phyloP scores from a whole-genome alignment of 2,888 invertebrate species.

The Zygothrica quintamaculata region DNA sequence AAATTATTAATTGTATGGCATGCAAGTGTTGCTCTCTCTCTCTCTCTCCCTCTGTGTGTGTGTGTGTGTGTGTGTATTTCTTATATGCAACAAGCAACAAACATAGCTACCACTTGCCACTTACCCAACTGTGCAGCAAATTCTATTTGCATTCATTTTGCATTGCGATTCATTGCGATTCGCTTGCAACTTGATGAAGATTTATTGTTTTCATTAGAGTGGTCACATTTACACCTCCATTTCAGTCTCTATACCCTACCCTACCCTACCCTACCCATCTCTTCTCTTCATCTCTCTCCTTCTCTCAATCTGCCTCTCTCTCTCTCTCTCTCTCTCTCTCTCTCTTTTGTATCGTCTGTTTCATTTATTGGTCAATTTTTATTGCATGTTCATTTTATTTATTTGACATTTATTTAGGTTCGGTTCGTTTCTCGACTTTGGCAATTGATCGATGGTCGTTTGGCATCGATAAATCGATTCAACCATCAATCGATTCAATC shows the following conservation, averaged over 20 bases:
- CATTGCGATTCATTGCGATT: slow-evolving; percentile 53
- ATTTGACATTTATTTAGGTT: slow-evolving; percentile 75
- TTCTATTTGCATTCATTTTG: slow-evolving; percentile 48
- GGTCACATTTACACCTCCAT: slow-evolving; percentile 73
- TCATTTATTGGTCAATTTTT: slow-evolving; percentile 27
- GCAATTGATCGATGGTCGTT: slow-evolving; percentile 6
- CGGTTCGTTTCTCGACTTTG: slow-evolving; percentile 40
- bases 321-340: neutral
- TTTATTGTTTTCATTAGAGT: slow-evolving; percentile 77
- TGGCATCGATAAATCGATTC: neutral
- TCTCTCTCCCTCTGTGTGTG: neutral
- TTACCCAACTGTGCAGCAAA: slow-evolving; percentile 21
- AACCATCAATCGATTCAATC: slow-evolving; percentile 51
- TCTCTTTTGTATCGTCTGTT: slow-evolving; percentile 5
- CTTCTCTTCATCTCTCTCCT: neutral
- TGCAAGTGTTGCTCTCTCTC: slow-evolving; percentile 1
- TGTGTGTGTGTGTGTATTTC: too few relatives aligned
- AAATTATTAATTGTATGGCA: slow-evolving; percentile 58
- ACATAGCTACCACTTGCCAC: slow-evolving; percentile 17
- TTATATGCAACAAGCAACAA: too few relatives aligned
- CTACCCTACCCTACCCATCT: slow-evolving; percentile 1
- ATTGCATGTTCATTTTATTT: slow-evolving; percentile 71
- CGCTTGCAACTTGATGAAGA: slow-evolving; percentile 66
- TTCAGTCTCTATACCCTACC: slow-evolving; percentile 16
- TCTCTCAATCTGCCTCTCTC: too few relatives aligned